Evolutionary conservation across 2,797 vertebrate species (phyloP).

Genomic region (Simalia tracyae): DNA sequence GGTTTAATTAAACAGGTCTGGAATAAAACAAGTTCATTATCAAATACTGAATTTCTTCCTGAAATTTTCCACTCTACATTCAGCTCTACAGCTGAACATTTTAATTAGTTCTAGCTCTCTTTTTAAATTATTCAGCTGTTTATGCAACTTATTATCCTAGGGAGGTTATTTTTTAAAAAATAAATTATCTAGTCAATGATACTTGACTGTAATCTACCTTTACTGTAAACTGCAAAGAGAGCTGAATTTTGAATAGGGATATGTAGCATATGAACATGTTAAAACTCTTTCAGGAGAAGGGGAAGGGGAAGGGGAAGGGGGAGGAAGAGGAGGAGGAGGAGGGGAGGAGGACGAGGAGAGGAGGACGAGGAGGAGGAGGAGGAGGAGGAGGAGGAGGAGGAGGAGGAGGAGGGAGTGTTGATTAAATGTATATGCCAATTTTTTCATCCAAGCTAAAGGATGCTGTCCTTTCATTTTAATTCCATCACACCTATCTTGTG

Average conservation of each 20-base stretch:
- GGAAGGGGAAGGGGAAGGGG: too few species aligned
- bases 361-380: too few species aligned
- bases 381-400: neutral
- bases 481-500: too few species aligned
- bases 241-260: neutral
- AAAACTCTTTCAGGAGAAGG: neutral
- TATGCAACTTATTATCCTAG: neutral
- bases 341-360: too few species aligned
- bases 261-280: neutral
- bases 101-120: slow-evolving; percentile 9
- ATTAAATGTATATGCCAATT: too few species aligned
- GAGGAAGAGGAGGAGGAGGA: too few species aligned
- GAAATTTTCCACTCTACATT: neutral
- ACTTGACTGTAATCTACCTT: neutral
- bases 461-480: too few species aligned
- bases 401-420: too few species aligned
- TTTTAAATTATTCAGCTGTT: slow-evolving; percentile 11
- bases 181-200: neutral
- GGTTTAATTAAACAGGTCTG: neutral
- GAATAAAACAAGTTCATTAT: neutral
- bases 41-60: neutral
- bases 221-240: neutral
- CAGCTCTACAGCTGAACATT: neutral
- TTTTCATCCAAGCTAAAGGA: too few species aligned
- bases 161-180: neutral